phyloP scores from a whole-genome alignment of 2,888 invertebrate genomes.

The Oscheius sp. region DNA sequence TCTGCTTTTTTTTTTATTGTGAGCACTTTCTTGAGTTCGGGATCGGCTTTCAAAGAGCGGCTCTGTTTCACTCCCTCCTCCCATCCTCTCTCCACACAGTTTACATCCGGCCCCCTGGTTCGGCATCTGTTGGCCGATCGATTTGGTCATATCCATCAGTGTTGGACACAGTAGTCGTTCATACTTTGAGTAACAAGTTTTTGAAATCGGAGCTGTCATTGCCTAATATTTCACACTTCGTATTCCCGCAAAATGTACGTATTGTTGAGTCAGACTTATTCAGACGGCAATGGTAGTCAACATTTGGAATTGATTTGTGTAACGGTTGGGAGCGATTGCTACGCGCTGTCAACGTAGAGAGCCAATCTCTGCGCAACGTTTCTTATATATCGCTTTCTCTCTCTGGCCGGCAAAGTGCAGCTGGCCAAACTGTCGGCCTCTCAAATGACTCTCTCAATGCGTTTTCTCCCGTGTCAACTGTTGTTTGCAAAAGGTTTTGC shows the following conservation, averaged over 20 bases:
- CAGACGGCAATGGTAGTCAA: slow-evolving; percentile 14
- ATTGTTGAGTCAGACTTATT: slow-evolving; percentile 9
- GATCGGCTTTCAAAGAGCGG: slow-evolving; percentile 15
- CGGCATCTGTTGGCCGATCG: slow-evolving; percentile 11
- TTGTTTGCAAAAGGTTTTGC: slow-evolving; percentile 2
- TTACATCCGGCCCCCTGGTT: slow-evolving; percentile 22
- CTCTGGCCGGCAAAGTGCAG: slow-evolving; percentile 7
- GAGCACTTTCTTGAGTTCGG: slow-evolving; percentile 3
- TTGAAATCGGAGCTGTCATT: not conserved
- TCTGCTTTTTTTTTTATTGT: not conserved
- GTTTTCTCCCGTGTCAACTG: slow-evolving; percentile 17
- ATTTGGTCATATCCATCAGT: slow-evolving; percentile 10
- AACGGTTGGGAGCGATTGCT: not conserved
- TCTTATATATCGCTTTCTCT: not conserved
- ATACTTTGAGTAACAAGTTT: not conserved
- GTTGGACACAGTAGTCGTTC: not conserved
- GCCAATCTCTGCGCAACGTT: slow-evolving; percentile 6
- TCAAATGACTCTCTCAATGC: slow-evolving; percentile 10
- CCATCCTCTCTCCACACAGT: slow-evolving; percentile 15
- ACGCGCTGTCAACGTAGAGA: not conserved
- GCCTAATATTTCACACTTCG: too few relatives aligned
- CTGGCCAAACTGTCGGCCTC: slow-evolving; percentile 23
- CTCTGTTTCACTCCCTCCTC: slow-evolving; percentile 2
- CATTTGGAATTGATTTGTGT: slow-evolving; percentile 26
- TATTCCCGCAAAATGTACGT: not conserved